Evolutionary conservation across 1,140 invertebrate genomes (phyloP).

Genomic region (Orchesella cincta): DNA sequence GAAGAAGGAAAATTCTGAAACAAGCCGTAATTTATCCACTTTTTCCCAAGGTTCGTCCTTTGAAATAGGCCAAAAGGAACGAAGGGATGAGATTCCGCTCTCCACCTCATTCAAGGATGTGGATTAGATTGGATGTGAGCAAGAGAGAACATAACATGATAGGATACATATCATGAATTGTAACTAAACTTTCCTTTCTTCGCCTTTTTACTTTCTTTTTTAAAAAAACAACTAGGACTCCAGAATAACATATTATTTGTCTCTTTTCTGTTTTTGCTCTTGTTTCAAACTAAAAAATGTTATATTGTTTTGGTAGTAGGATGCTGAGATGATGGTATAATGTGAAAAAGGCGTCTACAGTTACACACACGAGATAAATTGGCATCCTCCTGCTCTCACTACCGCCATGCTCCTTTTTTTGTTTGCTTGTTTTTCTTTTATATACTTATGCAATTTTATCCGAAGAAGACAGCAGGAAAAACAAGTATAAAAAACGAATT

Average conservation of each 20-base stretch:
- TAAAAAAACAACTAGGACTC: too few relatives aligned
- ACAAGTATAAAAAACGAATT: neutral
- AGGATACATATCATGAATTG: neutral
- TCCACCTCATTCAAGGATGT: too few relatives aligned
- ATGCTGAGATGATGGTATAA: neutral
- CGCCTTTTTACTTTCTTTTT: neutral
- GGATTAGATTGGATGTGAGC: too few relatives aligned
- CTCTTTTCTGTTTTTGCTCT: too few relatives aligned
- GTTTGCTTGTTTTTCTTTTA: neutral
- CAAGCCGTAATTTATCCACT: too few relatives aligned
- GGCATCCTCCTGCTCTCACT: neutral
- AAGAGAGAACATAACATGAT: neutral
- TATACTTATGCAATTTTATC: neutral
- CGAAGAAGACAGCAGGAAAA: neutral
- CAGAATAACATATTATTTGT: too few relatives aligned
- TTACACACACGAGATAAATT: conserved; percentile 9
- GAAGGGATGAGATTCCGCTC: too few relatives aligned
- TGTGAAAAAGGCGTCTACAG: conserved; percentile 11
- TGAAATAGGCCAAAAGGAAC: too few relatives aligned
- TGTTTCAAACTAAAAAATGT: neutral
- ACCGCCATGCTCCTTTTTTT: neutral
- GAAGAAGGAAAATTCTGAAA: too few relatives aligned
- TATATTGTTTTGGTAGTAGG: neutral
- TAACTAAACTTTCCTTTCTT: neutral
- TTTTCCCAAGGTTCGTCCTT: too few relatives aligned